Percentiles rank a stretch among this genome's conserved stretches.
phyloP scores from a whole-genome alignment of 1,140 invertebrate genomes.

The Cotesia chilonis region DNA sequence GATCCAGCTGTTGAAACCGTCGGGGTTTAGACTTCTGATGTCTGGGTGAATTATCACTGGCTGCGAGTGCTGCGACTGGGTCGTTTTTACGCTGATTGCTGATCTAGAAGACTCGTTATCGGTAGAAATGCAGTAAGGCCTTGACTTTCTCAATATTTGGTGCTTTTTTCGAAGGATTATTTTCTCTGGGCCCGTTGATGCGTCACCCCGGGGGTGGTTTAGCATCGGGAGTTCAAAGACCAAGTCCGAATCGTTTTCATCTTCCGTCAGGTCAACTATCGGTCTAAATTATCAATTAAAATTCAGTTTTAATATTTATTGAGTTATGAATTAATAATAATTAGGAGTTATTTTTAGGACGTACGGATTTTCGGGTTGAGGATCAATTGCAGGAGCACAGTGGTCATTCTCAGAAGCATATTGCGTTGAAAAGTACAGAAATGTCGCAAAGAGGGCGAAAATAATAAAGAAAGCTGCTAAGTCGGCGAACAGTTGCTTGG shows the following conservation, averaged over 20 bases:
- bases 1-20: slow-evolving; percentile 43
- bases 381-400: slow-evolving; percentile 17
- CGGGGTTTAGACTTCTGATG: not conserved
- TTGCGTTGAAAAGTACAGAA: slow-evolving; percentile 41
- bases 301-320: not conserved
- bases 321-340: not conserved
- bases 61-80: slow-evolving; percentile 38
- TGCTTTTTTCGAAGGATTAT: not conserved
- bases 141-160: slow-evolving; percentile 10
- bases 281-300: not conserved
- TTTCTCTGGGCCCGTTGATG: slow-evolving; percentile 12
- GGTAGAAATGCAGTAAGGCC: slow-evolving; percentile 10
- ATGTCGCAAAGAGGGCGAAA: slow-evolving; percentile 25
- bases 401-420: slow-evolving; percentile 34
- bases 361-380: slow-evolving; percentile 25
- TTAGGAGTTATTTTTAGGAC: slow-evolving; percentile 5
- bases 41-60: slow-evolving; percentile 27
- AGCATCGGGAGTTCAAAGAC: slow-evolving; percentile 13
- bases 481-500: slow-evolving; percentile 37
- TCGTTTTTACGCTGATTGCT: slow-evolving; percentile 16
- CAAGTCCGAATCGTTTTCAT: slow-evolving; percentile 22
- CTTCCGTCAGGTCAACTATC: slow-evolving; percentile 18
- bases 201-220: slow-evolving; percentile 13
- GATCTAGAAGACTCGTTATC: slow-evolving; percentile 25
- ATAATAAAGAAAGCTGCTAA: slow-evolving; percentile 40